Percentiles rank a stretch among this genome's conserved stretches.
Conservation (phyloP, 1,140 invertebrate genomes). For the Neoseiulus cucumeris region DNA sequence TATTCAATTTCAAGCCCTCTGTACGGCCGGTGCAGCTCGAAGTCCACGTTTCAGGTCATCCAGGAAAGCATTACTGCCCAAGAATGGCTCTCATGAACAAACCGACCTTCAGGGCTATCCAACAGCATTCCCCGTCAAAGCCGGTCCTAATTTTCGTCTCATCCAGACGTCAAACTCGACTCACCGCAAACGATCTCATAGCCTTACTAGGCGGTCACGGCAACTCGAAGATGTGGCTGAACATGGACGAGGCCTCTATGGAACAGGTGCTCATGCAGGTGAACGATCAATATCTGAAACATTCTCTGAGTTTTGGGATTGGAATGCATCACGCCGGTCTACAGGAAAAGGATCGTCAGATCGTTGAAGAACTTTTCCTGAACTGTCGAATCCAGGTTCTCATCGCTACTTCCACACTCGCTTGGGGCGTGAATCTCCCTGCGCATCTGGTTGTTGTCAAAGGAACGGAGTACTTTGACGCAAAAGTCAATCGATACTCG, state of each 20-base stretch:
- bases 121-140: constrained; percentile 56
- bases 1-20: constrained; percentile 94
- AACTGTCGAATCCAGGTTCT: constrained; percentile 97
- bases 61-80: constrained; percentile 94
- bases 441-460: constrained; percentile 62
- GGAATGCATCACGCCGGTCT: constrained; percentile 94
- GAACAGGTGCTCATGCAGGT: constrained; percentile 35
- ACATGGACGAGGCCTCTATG: constrained; percentile 54
- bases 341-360: constrained; percentile 69
- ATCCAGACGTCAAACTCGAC: constrained; percentile 82
- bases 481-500: constrained; percentile 83
- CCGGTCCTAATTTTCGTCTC: constrained; percentile 91
- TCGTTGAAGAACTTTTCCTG: constrained; percentile 84
- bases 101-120: constrained; percentile 64
- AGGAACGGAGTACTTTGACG: constrained; percentile 95
- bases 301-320: constrained; percentile 88
- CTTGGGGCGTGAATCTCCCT: constrained; percentile 98
- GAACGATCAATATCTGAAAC: constrained; percentile 72
- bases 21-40: constrained; percentile 91
- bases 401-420: constrained; percentile 86
- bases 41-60: constrained; percentile 79
- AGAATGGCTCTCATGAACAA: constrained; percentile 99
- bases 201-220: constrained; percentile 73
- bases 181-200: constrained; percentile 90
- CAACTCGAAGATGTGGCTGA: constrained; percentile 84